Conservation (phyloP, 1,140 invertebrate genomes). For the Bilobella aurantiaca region DNA sequence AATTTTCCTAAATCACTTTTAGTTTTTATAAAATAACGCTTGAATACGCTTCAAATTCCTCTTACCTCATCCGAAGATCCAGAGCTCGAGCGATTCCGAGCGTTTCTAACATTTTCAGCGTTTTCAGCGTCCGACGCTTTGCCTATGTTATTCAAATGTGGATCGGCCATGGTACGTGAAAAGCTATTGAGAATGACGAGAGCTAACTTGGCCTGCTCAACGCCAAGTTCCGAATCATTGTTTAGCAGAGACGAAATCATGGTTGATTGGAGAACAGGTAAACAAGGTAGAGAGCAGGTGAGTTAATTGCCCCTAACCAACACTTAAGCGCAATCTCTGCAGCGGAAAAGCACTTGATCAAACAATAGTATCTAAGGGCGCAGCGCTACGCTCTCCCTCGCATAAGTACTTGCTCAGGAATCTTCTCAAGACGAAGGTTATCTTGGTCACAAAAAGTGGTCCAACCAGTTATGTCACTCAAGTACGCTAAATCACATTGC, state of each 20-base stretch:
- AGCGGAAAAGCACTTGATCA: not conserved
- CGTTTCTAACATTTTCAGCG: not conserved
- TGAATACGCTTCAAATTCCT: too few relatives aligned
- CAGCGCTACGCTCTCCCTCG: not conserved
- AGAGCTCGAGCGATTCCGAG: not conserved
- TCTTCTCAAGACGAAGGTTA: not conserved
- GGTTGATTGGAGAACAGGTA: not conserved
- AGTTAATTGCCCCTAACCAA: not conserved
- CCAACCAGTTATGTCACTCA: not conserved
- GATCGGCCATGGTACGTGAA: not conserved
- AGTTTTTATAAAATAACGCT: too few relatives aligned
- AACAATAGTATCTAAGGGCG: not conserved
- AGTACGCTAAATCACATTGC: too few relatives aligned
- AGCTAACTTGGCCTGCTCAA: conserved; percentile 9
- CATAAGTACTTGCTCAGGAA: not conserved
- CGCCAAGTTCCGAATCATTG: conserved; percentile 1
- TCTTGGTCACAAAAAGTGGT: not conserved
- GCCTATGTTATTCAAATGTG: not conserved
- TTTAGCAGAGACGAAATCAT: conserved; percentile 12
- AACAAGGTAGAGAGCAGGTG: not conserved
- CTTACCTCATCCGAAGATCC: not conserved
- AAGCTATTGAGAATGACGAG: not conserved
- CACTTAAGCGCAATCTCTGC: not conserved
- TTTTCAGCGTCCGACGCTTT: not conserved
- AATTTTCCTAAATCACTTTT: too few relatives aligned